Evolutionary conservation across 2,797 vertebrate species (phyloP).

Genomic region (Sebastes baramenuke): DNA sequence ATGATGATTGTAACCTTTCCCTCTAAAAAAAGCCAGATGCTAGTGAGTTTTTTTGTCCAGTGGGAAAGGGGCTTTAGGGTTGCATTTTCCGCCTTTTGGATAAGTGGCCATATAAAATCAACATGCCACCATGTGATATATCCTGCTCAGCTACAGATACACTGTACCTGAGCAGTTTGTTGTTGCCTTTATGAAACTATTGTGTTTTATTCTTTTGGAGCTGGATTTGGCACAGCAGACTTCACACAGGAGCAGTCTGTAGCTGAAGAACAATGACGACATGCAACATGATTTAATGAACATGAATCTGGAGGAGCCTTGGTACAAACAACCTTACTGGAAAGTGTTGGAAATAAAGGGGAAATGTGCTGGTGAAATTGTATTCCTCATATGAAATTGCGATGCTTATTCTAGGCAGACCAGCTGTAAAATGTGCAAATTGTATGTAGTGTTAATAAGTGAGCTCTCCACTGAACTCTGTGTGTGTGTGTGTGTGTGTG

Average conservation of each 20-base stretch:
- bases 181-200: neutral
- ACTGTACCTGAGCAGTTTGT: neutral
- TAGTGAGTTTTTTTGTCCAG: neutral
- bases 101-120: neutral
- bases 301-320: neutral
- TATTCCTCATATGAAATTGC: neutral
- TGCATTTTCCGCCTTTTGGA: neutral
- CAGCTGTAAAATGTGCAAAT: constrained; percentile 52
- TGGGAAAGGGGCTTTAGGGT: too few relatives aligned
- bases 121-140: neutral
- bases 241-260: neutral
- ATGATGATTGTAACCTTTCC: neutral
- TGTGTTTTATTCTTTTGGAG: neutral
- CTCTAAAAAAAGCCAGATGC: neutral
- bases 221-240: neutral
- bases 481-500: neutral
- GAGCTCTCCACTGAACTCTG: neutral
- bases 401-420: neutral
- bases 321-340: neutral
- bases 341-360: neutral
- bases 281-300: neutral
- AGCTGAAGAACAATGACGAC: neutral
- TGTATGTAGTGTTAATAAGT: constrained; percentile 66
- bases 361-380: neutral
- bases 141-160: neutral